Evolutionary conservation across 1,140 invertebrate species (phyloP).

Genomic region (Drosophila sturtevanti): DNA sequence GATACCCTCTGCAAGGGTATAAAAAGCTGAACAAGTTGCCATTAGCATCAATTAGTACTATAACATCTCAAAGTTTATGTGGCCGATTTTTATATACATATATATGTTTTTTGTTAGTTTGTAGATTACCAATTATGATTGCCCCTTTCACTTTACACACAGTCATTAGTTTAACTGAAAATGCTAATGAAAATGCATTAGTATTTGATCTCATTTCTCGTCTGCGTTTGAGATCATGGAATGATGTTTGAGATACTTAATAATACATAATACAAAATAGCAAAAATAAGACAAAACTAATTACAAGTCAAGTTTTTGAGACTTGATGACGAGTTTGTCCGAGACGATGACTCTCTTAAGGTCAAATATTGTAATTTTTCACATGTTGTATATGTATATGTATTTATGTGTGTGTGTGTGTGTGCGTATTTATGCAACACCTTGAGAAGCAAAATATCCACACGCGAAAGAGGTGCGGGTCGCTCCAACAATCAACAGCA

Average conservation of each 20-base stretch:
- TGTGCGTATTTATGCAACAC: slow-evolving; percentile 16
- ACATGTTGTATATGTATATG: neutral
- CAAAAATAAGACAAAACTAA: neutral
- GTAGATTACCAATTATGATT: slow-evolving; percentile 6
- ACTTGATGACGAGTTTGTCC: neutral
- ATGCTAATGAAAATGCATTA: neutral
- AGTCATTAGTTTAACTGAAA: neutral
- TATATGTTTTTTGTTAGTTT: too few species aligned
- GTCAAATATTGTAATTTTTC: slow-evolving; percentile 16
- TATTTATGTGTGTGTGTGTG: too few species aligned
- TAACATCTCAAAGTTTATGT: too few species aligned
- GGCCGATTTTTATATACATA: neutral
- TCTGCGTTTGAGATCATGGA: neutral
- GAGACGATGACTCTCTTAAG: slow-evolving; percentile 3
- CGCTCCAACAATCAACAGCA: neutral
- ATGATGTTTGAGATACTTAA: neutral
- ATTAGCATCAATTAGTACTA: too few species aligned
- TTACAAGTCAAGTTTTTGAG: neutral
- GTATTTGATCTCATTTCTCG: neutral
- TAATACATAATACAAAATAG: neutral
- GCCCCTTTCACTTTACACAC: slow-evolving; percentile 11
- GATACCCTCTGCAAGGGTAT: too few species aligned
- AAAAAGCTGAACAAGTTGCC: too few species aligned
- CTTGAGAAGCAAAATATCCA: slow-evolving; percentile 13
- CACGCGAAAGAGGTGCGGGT: slow-evolving; percentile 11